Evolutionary conservation across 1,140 invertebrate genomes (phyloP), one percentile per base, ranked within the genome.

Genomic region (Melipona quadrifasciata): DNA sequence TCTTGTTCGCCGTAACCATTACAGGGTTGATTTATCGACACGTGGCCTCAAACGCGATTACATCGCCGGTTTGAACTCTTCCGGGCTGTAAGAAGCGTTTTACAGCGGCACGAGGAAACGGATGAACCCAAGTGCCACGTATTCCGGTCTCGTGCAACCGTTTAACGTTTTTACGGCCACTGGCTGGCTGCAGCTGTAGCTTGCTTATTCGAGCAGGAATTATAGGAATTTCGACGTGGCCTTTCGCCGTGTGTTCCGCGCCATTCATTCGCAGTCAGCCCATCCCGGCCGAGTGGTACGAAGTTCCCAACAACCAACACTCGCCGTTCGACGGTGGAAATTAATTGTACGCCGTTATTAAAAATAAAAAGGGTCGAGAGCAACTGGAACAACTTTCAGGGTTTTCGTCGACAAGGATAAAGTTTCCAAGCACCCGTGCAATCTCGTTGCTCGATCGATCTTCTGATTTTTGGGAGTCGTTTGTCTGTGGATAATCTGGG

Each of bases 111-210:
- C 11, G 24, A 14, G 51, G 31, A 57, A 61, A 27, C 75, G 58
- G 39, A 57, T 57, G 27, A 34, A 57, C 58, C 8, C 51, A 47
- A 31, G 21, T 11, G 65, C 19, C 51, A n/a, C 78, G 51, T 71
- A 80, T 80, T 80, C 67, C 78, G 27, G 19, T 4, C 53, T 80
- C 78, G 78, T 71, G 65, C 65, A 57, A 14, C 61, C 65, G 65
- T 55, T 80, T 80, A 80, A 80, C 78, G 78, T 80, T 80, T 53
- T 80, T 80, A 71, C 61, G n/a, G n/a, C n/a, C n/a, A 10, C 19
- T 39, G 6, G 74, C 27, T 31, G 61, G 47, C n/a, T 79, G 53
- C 65, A 58, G 65, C 53, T 80, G 65, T 53, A 70, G 24, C 34
- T 55, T 55, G 64, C 78, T 80, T 80, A 80, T 57, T 80, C 67